Evolutionary conservation across 2,797 vertebrate species (phyloP).

Genomic region (Sebastes cheni): DNA sequence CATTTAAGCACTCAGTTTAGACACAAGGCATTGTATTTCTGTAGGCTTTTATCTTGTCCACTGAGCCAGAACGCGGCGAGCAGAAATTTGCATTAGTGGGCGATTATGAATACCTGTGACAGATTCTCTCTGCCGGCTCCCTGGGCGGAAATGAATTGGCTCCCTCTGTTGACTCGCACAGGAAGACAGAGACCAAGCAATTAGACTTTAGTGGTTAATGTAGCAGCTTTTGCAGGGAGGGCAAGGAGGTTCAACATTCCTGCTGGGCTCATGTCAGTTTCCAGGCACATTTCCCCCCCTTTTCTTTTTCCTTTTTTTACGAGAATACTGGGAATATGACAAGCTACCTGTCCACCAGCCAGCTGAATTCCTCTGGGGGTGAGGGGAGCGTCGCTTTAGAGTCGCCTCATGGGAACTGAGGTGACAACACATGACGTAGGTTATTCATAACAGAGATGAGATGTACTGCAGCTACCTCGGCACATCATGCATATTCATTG

Average conservation of each 20-base stretch:
- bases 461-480: conserved; percentile 62
- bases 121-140: conserved; percentile 82
- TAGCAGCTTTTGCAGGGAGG: conserved; percentile 83
- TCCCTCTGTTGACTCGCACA: conserved; percentile 81
- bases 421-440: conserved; percentile 80
- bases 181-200: conserved; percentile 85
- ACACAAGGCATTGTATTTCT: conserved; percentile 82
- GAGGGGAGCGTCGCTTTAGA: conserved; percentile 67
- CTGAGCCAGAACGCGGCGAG: conserved; percentile 77
- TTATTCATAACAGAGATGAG: conserved; percentile 79
- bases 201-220: conserved; percentile 87
- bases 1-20: conserved; percentile 82
- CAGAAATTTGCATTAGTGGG: conserved; percentile 85
- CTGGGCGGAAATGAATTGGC: conserved; percentile 85
- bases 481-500: conserved; percentile 82
- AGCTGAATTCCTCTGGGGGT: conserved; percentile 79
- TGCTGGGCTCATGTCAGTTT: conserved; percentile 84
- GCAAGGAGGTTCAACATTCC: conserved; percentile 83
- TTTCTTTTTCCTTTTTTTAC: conserved; percentile 53
- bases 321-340: conserved; percentile 76
- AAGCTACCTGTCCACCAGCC: conserved; percentile 81
- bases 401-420: conserved; percentile 74
- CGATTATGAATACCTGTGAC: conserved; percentile 88
- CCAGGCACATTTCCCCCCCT: conserved; percentile 59
- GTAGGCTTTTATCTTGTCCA: conserved; percentile 85